Evolutionary conservation across 2,888 invertebrate genomes (phyloP), one percentile per base, ranked within the genome.

Genomic region (Papilio protenor): DNA sequence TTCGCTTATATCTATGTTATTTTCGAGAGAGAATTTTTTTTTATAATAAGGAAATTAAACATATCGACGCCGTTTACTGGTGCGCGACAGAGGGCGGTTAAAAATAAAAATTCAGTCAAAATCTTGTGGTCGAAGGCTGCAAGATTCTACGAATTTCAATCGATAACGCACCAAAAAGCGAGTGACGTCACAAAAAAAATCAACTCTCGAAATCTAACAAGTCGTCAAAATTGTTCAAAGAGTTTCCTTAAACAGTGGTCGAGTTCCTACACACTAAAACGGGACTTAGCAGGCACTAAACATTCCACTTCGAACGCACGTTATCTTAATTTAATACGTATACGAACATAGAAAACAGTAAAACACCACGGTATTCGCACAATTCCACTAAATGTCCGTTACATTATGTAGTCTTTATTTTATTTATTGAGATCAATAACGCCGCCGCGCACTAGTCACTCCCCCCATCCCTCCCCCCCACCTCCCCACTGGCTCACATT

Each of bases 361-460:
- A 90, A 91, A 91, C 89, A 88, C 89, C 88, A 87, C 86, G 85
- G 88, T 88, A 91, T 87, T 87, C 91, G 90, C 93, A 94, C 94
- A 93, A 93, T 94, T 94, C 92, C 94, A 93, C 94, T 93, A 93
- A 88, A 90, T 86, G 92, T 92, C 91, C 90, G 86, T 89, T 85
- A 84, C 84, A 78, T 82, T 87, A 86, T 85, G 87, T 91, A 92
- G 92, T 93, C 91, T 91, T 91, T 92, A 91, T 91, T 90, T 89
- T 91, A 88, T 87, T 88, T 89, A 94, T 88, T 94, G 94, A 94
- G 94, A 94, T 94, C 94, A 94, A 90, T 90, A 90, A 90, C 90
- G 91, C 91, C 92, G 89, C 90, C 91, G 89, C 86, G 90, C 91
- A 90, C 91, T 77, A 61, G 71, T 64, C 81, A 77, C 79, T 72